Evolutionary conservation across 92 coral and sea anemone genomes (phyloP), one percentile per base, ranked within the genome.

Genomic region (Montipora capitata): DNA sequence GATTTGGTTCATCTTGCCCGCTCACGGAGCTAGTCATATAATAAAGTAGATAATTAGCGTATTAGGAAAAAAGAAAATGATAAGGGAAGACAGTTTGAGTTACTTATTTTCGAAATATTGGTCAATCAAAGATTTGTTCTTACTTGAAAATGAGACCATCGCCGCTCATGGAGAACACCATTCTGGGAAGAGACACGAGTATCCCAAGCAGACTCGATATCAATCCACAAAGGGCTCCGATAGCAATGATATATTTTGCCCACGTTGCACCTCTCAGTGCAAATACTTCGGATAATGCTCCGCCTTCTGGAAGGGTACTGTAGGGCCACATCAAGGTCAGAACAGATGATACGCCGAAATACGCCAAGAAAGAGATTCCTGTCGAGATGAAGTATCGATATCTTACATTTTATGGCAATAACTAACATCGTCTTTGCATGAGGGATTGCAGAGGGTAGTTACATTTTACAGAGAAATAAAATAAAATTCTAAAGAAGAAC

Each of bases 291-390:
- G 99, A 95, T 49, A 96, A 67, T 67, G 99, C 93, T 4, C 98
- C 95, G 66, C 86, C 77, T 3, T 82, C 80, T 5, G 96, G 94
- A 5, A 96, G 90, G 43, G 87, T 65, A 77, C 90, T 83, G 92
- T 89, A 96, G 48, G 98, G 99, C 94, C 93, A 91, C 98, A 96
- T 96, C 40, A 96, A 95, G 7, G 98, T 95, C 10, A 96, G 92
- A 38, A 94, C 89, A 2, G 94, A 88, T 10, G 99, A 93, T 16
- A 93, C 95, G 15, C 98, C 94, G 54, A 95, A 92, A 84, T 95
- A 96, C 6, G 98, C 98, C 85, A 96, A 59, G 54, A 93, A 93
- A 52, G 95, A 93, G 78, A 95, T 81, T 3, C 78, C 99, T 96
- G 83, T 16, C 10, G 10, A 8, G 71, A 16, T 66, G 18, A 66